A percentile compares a stretch with the other conserved stretches of the same genome.
phyloP scores from a whole-genome alignment of 2,113 vertebrate genomes.

The Petrocephalus zakoni region DNA sequence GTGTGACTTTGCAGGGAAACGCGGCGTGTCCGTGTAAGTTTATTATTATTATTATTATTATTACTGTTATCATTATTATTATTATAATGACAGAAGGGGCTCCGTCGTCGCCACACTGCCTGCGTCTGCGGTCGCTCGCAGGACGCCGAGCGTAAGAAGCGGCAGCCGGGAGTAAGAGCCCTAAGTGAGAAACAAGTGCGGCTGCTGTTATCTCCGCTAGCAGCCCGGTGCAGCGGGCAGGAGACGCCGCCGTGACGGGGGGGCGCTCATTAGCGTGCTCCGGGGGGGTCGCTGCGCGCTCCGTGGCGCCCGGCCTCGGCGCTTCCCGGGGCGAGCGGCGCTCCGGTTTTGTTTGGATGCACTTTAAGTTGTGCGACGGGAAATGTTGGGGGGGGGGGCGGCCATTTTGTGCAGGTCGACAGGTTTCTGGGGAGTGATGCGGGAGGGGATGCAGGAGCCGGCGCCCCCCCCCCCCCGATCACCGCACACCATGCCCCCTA shows the following conservation, averaged over 20 bases:
- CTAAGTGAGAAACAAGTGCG: conserved; percentile 83
- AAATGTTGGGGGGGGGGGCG: conserved; percentile 63
- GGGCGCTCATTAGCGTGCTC: too few relatives aligned
- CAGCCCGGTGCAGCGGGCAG: too few relatives aligned
- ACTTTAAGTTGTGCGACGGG: conserved; percentile 50
- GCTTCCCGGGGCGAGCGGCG: background rate
- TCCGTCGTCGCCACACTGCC: too few relatives aligned
- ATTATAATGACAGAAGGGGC: too few relatives aligned
- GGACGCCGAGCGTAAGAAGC: conserved; percentile 79
- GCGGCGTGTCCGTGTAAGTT: conserved; percentile 23
- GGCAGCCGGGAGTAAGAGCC: conserved; percentile 70
- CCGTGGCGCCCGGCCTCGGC: too few relatives aligned
- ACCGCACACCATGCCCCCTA: too few relatives aligned
- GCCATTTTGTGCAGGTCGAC: conserved; percentile 96
- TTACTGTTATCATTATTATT: too few relatives aligned
- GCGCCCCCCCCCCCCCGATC: conserved; percentile 21
- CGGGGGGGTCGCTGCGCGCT: too few relatives aligned
- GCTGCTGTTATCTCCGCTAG: too few relatives aligned
- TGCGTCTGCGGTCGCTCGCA: too few relatives aligned
- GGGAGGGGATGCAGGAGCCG: conserved; percentile 39
- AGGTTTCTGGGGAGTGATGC: conserved; percentile 76
- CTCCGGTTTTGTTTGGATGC: conserved; percentile 14
- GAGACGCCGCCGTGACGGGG: too few relatives aligned
- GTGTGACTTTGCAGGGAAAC: conserved; percentile 40
- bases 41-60: conserved; percentile 2